Evolutionary conservation across 2,888 invertebrate species (phyloP).

Genomic region (Eurytoma californica): DNA sequence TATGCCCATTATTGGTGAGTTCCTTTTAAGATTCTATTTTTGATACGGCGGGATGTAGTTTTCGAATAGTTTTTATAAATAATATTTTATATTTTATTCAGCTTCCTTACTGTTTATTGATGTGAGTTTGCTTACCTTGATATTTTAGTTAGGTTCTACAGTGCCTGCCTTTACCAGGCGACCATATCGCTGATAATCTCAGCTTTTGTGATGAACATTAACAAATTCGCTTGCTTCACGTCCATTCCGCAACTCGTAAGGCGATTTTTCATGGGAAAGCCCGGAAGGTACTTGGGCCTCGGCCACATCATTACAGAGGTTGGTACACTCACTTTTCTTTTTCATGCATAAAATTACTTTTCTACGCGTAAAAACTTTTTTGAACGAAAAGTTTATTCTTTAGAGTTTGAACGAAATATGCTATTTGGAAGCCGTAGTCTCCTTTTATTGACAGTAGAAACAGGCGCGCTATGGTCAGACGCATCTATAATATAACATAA

Average conservation of each 20-base stretch:
- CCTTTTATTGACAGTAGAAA: too few species aligned
- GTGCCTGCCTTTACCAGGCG: slow-evolving; percentile 76
- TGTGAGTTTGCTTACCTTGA: slow-evolving; percentile 47
- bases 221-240: slow-evolving; percentile 74
- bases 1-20: slow-evolving; percentile 78
- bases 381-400: too few species aligned
- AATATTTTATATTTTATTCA: too few species aligned
- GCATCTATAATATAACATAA: too few species aligned
- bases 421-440: too few species aligned
- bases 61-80: too few species aligned
- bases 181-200: slow-evolving; percentile 78
- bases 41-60: too few species aligned
- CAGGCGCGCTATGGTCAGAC: too few species aligned
- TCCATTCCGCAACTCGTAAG: slow-evolving; percentile 77
- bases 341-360: not conserved
- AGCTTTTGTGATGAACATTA: slow-evolving; percentile 77
- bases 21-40: too few species aligned
- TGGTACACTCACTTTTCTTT: not conserved
- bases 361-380: too few species aligned
- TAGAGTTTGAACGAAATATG: too few species aligned
- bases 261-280: slow-evolving; percentile 73
- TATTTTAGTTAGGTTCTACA: slow-evolving; percentile 78
- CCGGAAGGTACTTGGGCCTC: slow-evolving; percentile 75
- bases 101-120: too few species aligned
- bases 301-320: slow-evolving; percentile 74